These are phyloP conservation scores for Boulengeromyrus knoepffleri DNA, from an alignment of 2,113 vertebrate species.

Conservation along the genomic window DNA sequence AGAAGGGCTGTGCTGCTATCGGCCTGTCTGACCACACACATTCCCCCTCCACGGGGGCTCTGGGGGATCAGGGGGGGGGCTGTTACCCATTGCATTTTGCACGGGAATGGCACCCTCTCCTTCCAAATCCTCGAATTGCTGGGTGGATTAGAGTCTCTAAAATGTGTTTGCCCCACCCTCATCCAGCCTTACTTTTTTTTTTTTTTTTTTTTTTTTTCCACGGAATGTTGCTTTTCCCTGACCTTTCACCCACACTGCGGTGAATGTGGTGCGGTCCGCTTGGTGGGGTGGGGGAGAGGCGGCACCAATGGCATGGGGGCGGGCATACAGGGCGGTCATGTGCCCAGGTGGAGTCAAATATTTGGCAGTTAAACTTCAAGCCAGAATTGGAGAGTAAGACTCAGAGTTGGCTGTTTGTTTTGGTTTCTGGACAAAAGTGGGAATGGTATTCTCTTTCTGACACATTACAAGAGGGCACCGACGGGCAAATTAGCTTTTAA, in stretches of 20 bases:
- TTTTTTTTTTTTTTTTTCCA: conserved; percentile 28
- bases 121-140: conserved; percentile 36
- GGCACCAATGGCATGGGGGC: conserved; percentile 30
- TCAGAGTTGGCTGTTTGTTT: neutral
- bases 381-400: neutral
- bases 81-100: conserved; percentile 44
- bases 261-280: conserved; percentile 30
- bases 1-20: neutral
- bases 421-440: neutral
- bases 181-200: neutral
- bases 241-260: conserved; percentile 64
- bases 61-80: neutral
- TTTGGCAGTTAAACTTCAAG: conserved; percentile 14
- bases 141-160: conserved; percentile 35
- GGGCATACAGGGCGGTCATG: conserved; percentile 52
- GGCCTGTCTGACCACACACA: conserved; percentile 19
- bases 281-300: conserved; percentile 39
- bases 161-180: conserved; percentile 15
- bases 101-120: conserved; percentile 18
- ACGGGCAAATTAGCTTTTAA: neutral
- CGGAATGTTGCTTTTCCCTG: conserved; percentile 65
- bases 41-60: neutral
- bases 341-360: conserved; percentile 41
- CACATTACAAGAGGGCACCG: neutral
- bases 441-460: neutral